Base-by-base conservation (phyloP, 2,888 invertebrate species). In the Exocentrus adspersus region DNA sequence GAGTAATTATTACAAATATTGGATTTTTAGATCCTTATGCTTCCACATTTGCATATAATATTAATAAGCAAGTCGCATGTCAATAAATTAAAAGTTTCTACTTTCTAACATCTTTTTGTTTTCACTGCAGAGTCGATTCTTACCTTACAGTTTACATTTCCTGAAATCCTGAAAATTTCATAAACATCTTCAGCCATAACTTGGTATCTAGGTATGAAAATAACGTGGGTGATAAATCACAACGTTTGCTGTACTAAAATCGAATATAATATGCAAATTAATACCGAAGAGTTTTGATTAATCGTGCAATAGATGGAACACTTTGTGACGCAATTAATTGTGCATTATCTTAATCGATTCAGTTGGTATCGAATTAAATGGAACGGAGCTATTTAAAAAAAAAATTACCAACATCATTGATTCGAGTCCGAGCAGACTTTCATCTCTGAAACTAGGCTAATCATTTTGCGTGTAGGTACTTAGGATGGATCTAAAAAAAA, bases 21-120 rank as follows among this genome's bases (percentile, higher is more conserved):
- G n/a, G n/a, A n/a, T n/a, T n/a, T n/a, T n/a, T n/a, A n/a, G n/a
- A n/a, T n/a, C n/a, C n/a, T n/a, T n/a, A n/a, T n/a, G n/a, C n/a
- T n/a, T n/a, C n/a, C n/a, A n/a, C 12, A 52, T 52, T 52, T 52
- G 52, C 52, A 52, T 52, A 52, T 14, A 52, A 32, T 20, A 41
- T 37, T 41, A 10, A 37, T 37, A 52, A 24, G 24, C 24, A 21
- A 20, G 14, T n/a, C n/a, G n/a, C n/a, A n/a, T n/a, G n/a, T n/a
- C n/a, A n/a, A n/a, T n/a, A n/a, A n/a, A n/a, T n/a, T n/a, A n/a
- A 52, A 32, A 32, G 32, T 52, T 52, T 52, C 52, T 37, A 32
- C 52, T 52, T 52, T 52, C 52, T 17, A 52, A 37, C 20, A 19
- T 19, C 12, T 32, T 37, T n/a, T 32, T 52, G 16, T 52, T n/a